phyloP scores from a whole-genome alignment of 1,140 invertebrate species.

The Drosophila sulfurigaster region DNA sequence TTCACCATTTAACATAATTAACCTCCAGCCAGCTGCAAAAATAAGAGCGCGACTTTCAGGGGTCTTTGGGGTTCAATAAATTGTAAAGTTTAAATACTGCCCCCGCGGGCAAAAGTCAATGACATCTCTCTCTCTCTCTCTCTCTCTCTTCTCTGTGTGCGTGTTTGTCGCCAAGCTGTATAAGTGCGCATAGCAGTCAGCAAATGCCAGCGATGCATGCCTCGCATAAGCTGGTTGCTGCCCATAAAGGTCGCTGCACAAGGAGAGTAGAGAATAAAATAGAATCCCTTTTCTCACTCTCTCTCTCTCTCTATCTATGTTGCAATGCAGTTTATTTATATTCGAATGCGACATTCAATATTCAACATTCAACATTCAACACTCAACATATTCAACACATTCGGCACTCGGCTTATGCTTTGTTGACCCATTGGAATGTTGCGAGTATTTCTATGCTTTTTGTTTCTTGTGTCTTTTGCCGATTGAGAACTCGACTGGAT shows the following conservation, averaged over 20 bases:
- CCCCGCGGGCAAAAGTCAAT: slow-evolving; percentile 49
- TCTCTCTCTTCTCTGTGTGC: too few relatives aligned
- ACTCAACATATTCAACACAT: not conserved
- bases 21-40: slow-evolving; percentile 38
- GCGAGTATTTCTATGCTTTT: slow-evolving; percentile 10
- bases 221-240: slow-evolving; percentile 17
- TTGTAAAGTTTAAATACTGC: slow-evolving; percentile 38
- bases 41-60: not conserved
- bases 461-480: slow-evolving; percentile 8
- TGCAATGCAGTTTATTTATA: slow-evolving; percentile 52
- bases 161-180: slow-evolving; percentile 12
- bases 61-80: slow-evolving; percentile 54
- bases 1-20: slow-evolving; percentile 71
- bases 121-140: slow-evolving; percentile 36
- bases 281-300: slow-evolving; percentile 11
- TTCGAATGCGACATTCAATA: slow-evolving; percentile 47
- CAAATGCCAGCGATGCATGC: slow-evolving; percentile 18
- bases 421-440: slow-evolving; percentile 41
- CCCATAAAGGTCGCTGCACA: slow-evolving; percentile 1
- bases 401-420: slow-evolving; percentile 40
- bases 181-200: slow-evolving; percentile 30
- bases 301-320: not conserved
- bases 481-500: slow-evolving; percentile 33
- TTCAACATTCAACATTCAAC: slow-evolving; percentile 19
- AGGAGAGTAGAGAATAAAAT: not conserved